These are phyloP conservation scores for Nasua narica DNA, from an alignment of 2,797 vertebrate genomes.

Conservation along the genomic window DNA sequence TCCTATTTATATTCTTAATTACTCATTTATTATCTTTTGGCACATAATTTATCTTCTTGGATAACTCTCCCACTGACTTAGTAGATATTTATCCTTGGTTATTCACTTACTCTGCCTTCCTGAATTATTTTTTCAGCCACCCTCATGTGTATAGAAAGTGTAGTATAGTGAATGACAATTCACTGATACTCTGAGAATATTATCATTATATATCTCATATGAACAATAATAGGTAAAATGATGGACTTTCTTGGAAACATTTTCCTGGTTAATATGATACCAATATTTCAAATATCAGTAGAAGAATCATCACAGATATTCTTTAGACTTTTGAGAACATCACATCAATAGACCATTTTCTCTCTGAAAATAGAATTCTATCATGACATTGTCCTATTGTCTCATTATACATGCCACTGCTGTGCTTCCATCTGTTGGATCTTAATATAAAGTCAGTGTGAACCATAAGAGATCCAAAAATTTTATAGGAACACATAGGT, in stretches of 20 bases:
- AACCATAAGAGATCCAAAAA: not conserved
- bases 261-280: not conserved
- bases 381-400: not conserved
- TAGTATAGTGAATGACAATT: not conserved
- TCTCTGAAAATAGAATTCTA: not conserved
- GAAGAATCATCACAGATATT: not conserved
- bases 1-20: not conserved
- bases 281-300: constrained; percentile 20
- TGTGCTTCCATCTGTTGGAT: constrained; percentile 13
- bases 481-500: not conserved
- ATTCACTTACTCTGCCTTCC: not conserved
- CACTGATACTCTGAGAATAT: not conserved
- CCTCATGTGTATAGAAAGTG: not conserved
- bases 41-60: not conserved
- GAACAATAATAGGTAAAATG: not conserved
- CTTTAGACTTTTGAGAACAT: constrained; percentile 3
- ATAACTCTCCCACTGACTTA: not conserved
- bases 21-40: constrained; percentile 5
- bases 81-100: not conserved
- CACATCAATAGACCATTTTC: not conserved
- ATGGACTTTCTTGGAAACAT: not conserved
- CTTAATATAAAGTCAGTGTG: constrained; percentile 27
- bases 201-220: not conserved
- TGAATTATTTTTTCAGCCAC: not conserved
- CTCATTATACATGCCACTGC: not conserved